Evolutionary conservation across 1,140 invertebrate genomes (phyloP), one percentile per base, ranked within the genome.

Genomic region (Drusus annulatus): DNA sequence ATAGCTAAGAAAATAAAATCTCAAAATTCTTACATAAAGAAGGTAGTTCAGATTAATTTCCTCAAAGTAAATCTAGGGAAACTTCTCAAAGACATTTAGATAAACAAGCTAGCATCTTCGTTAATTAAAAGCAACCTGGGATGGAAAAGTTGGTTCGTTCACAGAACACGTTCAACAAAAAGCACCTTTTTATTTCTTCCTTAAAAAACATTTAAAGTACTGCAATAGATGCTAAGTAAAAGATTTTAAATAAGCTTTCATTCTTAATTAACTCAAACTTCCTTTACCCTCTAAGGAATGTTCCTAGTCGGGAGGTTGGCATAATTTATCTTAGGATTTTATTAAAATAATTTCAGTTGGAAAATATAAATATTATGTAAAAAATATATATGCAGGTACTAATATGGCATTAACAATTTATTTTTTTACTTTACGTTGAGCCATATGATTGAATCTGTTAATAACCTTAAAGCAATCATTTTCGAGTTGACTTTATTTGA

Each of bases 111-210:
- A 21, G 31, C 65, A 69, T 69, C 65, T 51, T 69, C 31, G 65
- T 69, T 69, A 69, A 69, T 69, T 69, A 69, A 69, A 69, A 69
- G 23, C 31, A 69, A 69, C 65, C 65, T 69, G 65, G 31, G n/a
- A 69, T 45, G 65, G 4, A 69, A 50, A 69, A 69, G 10, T 69
- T 69, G 19, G 8, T 36, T n/a, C 21, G 28, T 69, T 69, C 65
- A 45, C 28, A 50, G 45, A 69, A 50, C 65, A 69, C 36, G 65
- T 69, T 69, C n/a, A 19, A 63, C 25, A 69, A 69, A 51, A 69
- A 69, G 36, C 5, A 69, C 15, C 23, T 15, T 63, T 63, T 28
- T 13, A 13, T 63, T 23, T 4, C 28, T 23, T 7, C 7, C 28
- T 21, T 0, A 23, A 25, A 69, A 69, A 69, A 69, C 28, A 63